Base-by-base conservation (phyloP, 2,888 invertebrate species). In the Embidobia sp. region DNA sequence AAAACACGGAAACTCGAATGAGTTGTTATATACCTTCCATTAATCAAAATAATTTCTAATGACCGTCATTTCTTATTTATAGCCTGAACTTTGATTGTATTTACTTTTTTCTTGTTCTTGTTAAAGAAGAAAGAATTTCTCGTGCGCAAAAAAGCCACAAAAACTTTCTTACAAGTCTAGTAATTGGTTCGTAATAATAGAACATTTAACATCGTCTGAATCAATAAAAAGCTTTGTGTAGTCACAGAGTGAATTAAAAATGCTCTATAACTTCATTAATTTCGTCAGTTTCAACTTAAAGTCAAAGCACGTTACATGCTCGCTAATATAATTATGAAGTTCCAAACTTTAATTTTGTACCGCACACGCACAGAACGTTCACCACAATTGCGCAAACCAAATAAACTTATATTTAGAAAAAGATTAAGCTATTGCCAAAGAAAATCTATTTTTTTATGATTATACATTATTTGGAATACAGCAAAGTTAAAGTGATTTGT, bases 191-290 rank as follows among this genome's bases (percentile, higher is more conserved):
- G 4, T 15, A 59, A 59, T 31, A 15, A 42, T 42, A 29, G 31
- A 27, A 29, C 19, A 57, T 42, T 59, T 31, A 5, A 19, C 44
- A 27, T 44, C 10, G 29, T 7, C 1, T 16, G 44, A 53, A 59
- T 59, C 57, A 22, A 59, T 46, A 46, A 44, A 40, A 35, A 61
- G 48, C 48, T 61, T 37, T 6, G 27, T 37, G 10, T 18, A 48
- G 27, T 57, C 29, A 35, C n/a, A 44, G 1, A n/a, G 22, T 6
- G 33, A 15, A 16, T 37, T 31, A 31, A 6, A 22, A n/a, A 18
- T 27, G 27, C 27, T 27, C 13, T n/a, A 27, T 46, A 27, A 4
- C 42, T 22, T 18, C 10, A 8, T 8, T 5, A 8, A 46, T 5
- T 22, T 26, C 22, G 7, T 46, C n/a, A 3, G 15, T 31, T 29